Base-by-base conservation (phyloP, 2,113 vertebrate species). In the Mesitornis unicolor region DNA sequence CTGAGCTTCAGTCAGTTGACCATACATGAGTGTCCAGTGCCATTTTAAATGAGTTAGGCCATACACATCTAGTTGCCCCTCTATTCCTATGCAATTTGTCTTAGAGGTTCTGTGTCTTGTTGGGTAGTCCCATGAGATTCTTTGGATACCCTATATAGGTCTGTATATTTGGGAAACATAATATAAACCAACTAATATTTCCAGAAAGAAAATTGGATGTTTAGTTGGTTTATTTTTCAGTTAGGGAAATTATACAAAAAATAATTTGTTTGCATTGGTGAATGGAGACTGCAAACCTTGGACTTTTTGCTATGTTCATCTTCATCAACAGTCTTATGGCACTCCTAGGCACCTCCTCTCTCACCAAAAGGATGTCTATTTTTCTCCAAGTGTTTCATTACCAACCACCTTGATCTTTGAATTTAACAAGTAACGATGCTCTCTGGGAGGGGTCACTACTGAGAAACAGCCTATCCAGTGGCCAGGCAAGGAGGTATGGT, bases 291-390 rank as follows among this genome's bases (percentile, higher is more conserved):
- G 42, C 24, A 53, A 53, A 35, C n/a, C 50, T 83, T 47, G 38
- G n/a, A 31, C 31, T 9, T 25, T 45, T 45, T 78, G 7, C 40
- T 48, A n/a, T 14, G 24, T 21, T 48, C 31, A 45, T 2, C 9
- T 21, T 35, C 59, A 53, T 10, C 36, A n/a, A 40, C 16, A 59
- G 24, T 16, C 31, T 43, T 43, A 33, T 40, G 31, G 11, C 5
- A 45, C 14, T 45, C 21, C 28, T 59, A 48, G 16, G 6, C 45
- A 18, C 48, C 18, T 45, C 33, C 38, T 90, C 18, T 57, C 13
- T 17, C 57, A 47, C 13, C 5, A 29, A 50, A 78, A 40, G 0
- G 0, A 42, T 19, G 22, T 2, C 9, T 20, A 1, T 8, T 42
- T 83, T 84, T 51, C 63, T 69, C 45, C 4, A 2, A 9, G 21